A percentile compares a stretch with the other conserved stretches of the same genome.
Conservation (phyloP, 2,113 vertebrate genomes). For the Sclerurus mexicanus region DNA sequence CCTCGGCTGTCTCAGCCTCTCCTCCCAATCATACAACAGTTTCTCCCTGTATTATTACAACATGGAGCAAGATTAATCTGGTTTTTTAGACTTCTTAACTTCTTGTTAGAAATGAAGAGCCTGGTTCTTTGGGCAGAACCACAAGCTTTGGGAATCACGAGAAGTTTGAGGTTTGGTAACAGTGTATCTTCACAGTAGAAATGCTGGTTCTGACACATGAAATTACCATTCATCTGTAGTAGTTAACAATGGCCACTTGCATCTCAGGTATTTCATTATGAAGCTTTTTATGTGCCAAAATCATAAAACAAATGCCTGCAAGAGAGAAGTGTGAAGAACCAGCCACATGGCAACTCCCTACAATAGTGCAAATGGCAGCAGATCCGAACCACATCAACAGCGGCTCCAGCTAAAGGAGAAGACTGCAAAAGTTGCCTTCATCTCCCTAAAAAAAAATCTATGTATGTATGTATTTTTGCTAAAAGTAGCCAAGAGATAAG, state of each 20-base stretch:
- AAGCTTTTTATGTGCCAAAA: not conserved
- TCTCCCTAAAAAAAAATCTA: not conserved
- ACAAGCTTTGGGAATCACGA: not conserved
- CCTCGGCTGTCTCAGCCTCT: not conserved
- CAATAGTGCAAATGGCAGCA: not conserved
- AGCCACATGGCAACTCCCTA: not conserved
- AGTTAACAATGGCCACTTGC: not conserved
- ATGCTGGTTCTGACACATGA: not conserved
- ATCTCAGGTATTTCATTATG: not conserved
- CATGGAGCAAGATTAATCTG: not conserved
- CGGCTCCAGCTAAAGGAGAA: not conserved
- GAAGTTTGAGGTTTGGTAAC: not conserved
- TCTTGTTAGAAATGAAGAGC: not conserved
- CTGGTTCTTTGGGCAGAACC: not conserved
- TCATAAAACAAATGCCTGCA: not conserved
- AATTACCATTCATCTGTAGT: not conserved
- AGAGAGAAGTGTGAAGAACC: not conserved
- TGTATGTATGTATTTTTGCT: not conserved
- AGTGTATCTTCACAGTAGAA: not conserved
- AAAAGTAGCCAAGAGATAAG: not conserved
- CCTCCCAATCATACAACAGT: not conserved
- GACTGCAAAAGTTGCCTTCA: not conserved
- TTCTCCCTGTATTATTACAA: not conserved
- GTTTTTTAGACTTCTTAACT: not conserved
- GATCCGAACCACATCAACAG: not conserved